Conservation (phyloP, 2,113 vertebrate genomes). For the Callocephalon fimbriatum region DNA sequence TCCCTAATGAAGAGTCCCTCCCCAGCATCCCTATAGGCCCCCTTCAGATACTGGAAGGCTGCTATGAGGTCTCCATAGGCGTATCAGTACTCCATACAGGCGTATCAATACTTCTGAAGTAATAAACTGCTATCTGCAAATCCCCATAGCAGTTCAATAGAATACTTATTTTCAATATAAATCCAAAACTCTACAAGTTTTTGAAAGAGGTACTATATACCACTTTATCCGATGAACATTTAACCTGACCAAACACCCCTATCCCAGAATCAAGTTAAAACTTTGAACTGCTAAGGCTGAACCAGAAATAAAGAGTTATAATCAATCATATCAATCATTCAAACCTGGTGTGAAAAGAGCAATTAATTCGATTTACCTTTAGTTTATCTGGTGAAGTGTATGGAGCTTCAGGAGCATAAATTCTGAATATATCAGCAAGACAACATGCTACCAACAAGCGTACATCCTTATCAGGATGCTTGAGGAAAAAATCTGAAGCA, state of each 20-base stretch:
- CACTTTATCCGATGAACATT: background rate
- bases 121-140: background rate
- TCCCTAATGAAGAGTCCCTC: too few species aligned
- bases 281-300: background rate
- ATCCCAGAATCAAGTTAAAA: background rate
- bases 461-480: constrained; percentile 98
- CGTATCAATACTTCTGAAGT: background rate
- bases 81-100: background rate
- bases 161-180: background rate
- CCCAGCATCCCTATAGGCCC: too few species aligned
- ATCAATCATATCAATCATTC: background rate
- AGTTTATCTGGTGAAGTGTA: constrained; percentile 98
- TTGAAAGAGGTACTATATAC: background rate
- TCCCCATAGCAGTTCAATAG: background rate
- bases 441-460: constrained; percentile 97
- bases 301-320: background rate
- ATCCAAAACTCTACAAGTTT: background rate
- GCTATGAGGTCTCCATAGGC: too few species aligned
- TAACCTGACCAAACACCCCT: background rate
- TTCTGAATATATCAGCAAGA: constrained; percentile 97
- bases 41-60: too few species aligned
- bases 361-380: constrained; percentile 81
- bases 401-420: constrained; percentile 97
- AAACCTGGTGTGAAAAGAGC: background rate
- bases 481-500: constrained; percentile 98